phyloP scores from a whole-genome alignment of 2,113 vertebrate genomes.

The Pseudopipra pipra region DNA sequence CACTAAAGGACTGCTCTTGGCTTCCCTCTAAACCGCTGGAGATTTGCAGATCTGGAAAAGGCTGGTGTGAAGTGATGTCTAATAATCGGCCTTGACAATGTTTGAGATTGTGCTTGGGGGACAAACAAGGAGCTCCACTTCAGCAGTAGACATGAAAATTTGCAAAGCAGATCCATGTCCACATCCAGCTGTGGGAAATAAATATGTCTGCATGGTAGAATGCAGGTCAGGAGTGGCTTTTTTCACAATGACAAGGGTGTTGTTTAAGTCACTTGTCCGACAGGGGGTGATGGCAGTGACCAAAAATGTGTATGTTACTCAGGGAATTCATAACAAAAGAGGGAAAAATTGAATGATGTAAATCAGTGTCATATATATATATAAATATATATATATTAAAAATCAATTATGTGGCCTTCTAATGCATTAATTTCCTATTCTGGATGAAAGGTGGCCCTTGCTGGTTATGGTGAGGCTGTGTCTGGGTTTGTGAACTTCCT shows the following conservation, averaged over 20 bases:
- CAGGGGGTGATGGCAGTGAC: not conserved
- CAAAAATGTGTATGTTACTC: not conserved
- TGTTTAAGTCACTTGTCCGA: not conserved
- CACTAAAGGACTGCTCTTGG: not conserved
- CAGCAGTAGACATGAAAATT: not conserved
- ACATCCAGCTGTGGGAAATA: not conserved
- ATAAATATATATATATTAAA: not conserved
- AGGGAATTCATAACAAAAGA: not conserved
- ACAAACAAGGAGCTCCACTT: constrained; percentile 5
- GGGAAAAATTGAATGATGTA: not conserved
- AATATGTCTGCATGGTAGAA: not conserved
- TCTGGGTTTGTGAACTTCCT: not conserved
- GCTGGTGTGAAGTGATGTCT: constrained; percentile 35
- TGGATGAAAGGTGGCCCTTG: not conserved
- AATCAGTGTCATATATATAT: not conserved
- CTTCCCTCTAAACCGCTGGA: not conserved
- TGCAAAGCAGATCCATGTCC: not conserved
- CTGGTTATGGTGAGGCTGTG: not conserved
- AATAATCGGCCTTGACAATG: constrained; percentile 47
- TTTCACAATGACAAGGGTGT: not conserved
- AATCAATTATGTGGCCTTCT: constrained; percentile 27
- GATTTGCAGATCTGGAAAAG: not conserved
- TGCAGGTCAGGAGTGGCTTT: not conserved
- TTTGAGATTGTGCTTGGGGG: constrained; percentile 40
- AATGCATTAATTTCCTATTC: constrained; percentile 42